Evolutionary conservation across 1,140 invertebrate genomes (phyloP).

Genomic region (Hycleus cichorii): DNA sequence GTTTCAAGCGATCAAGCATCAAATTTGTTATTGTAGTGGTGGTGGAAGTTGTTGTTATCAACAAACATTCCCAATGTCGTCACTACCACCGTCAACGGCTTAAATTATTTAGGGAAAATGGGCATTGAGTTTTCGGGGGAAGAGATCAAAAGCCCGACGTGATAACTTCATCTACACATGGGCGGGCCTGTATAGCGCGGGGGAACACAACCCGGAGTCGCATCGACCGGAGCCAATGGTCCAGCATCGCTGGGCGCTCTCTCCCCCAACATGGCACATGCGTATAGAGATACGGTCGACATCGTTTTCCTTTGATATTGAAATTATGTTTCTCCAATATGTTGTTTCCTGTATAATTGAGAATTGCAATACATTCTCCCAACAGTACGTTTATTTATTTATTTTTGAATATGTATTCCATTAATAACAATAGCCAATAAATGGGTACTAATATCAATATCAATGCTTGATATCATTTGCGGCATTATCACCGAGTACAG

Average conservation of each 20-base stretch:
- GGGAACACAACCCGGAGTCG: conserved; percentile 20
- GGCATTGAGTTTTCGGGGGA: conserved; percentile 23
- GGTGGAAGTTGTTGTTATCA: background rate
- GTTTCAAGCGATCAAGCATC: background rate
- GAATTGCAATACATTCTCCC: conserved; percentile 18
- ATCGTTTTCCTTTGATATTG: conserved; percentile 34
- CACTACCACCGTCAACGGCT: conserved; percentile 6
- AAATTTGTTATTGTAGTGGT: background rate
- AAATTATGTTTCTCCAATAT: conserved; percentile 30
- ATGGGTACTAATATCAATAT: too few species aligned
- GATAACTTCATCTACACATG: conserved; percentile 36
- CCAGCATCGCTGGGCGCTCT: conserved; percentile 18
- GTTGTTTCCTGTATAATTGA: conserved; percentile 29
- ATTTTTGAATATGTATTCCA: conserved; percentile 7
- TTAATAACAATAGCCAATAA: background rate
- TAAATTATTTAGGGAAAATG: conserved; percentile 23
- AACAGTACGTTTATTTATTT: conserved; percentile 6
- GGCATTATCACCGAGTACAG: too few species aligned
- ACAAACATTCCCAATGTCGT: too few species aligned
- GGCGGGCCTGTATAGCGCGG: conserved; percentile 26
- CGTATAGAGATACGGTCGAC: conserved; percentile 13
- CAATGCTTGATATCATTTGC: too few species aligned
- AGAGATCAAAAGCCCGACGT: conserved; percentile 28
- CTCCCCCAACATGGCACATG: conserved; percentile 24
- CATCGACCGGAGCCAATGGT: conserved; percentile 34